These are phyloP conservation scores for Eubasilissa regina DNA, from an alignment of 1,140 invertebrate genomes.

Conservation along the genomic window DNA sequence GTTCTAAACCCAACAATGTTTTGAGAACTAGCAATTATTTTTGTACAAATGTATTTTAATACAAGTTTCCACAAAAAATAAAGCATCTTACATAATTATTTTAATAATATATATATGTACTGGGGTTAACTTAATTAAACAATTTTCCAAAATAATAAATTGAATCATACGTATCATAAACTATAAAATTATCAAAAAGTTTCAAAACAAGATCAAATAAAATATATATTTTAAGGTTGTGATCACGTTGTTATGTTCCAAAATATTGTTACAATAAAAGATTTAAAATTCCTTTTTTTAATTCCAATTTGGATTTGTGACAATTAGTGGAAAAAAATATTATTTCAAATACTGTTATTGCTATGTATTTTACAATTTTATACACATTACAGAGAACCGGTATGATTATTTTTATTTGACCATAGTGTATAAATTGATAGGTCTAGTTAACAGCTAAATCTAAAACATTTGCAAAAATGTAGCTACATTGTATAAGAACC, in stretches of 20 bases:
- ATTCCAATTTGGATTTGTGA: no score
- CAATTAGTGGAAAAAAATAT: neutral
- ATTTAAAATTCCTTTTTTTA: no score
- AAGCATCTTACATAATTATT: no score
- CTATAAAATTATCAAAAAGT: neutral
- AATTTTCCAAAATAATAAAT: neutral
- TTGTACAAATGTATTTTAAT: constrained; percentile 30
- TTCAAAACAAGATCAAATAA: no score
- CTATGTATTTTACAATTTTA: constrained; percentile 4
- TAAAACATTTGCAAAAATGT: neutral
- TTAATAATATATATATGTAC: no score
- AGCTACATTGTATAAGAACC: neutral
- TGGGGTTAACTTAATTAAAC: no score
- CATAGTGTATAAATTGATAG: neutral
- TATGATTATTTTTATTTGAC: constrained; percentile 6
- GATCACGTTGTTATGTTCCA: no score
- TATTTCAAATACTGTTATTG: neutral
- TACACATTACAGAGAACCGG: neutral
- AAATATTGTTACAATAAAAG: no score
- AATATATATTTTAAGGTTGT: no score
- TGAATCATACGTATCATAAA: neutral
- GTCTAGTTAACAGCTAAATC: neutral
- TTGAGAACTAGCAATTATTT: constrained; percentile 1
- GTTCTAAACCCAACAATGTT: neutral
- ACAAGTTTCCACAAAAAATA: no score